Evolutionary conservation across 1,140 invertebrate genomes (phyloP), one percentile per base, ranked within the genome.

Genomic region (Drosophila funebris): DNA sequence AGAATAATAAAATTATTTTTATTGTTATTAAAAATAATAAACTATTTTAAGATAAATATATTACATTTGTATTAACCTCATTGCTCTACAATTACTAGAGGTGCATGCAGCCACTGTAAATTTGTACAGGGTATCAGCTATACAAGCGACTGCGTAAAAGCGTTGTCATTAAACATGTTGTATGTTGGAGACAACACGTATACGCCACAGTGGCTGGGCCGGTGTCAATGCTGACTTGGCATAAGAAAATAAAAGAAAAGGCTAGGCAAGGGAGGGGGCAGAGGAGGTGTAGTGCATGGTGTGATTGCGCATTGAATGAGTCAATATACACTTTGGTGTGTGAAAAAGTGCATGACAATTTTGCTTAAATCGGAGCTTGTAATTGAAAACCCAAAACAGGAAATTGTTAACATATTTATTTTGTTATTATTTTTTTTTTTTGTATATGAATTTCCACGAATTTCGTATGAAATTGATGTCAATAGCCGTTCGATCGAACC

Each of bases 331-430:
- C 13, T 20, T 16, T 68, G 33, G 82, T 82, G 81, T 85, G 81
- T 85, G 81, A 85, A 87, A 77, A 84, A 85, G 54, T 78, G 43
- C 53, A 66, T 54, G 13, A 75, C 44, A 64, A 69, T 83, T 76
- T 83, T 73, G 31, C 27, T 50, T 36, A 20, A n/a, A n/a, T n/a
- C n/a, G 57, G 4, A 24, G 16, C 9, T 61, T 67, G 81, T 71
- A 87, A 85, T 60, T 66, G 77, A 72, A 85, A 81, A 71, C 67
- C 82, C 18, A 75, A 67, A 87, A 85, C 81, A 87, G 81, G 81
- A 85, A 85, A 85, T 85, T 87, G 70, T 85, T 75, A 72, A 87
- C 67, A 81, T n/a, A n/a, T n/a, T n/a, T n/a, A n/a, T n/a, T n/a
- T n/a, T n/a, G n/a, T n/a, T n/a, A n/a, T n/a, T n/a, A n/a, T n/a